Conservation (phyloP, 1,140 invertebrate species). For the Gryllus bimaculatus region DNA sequence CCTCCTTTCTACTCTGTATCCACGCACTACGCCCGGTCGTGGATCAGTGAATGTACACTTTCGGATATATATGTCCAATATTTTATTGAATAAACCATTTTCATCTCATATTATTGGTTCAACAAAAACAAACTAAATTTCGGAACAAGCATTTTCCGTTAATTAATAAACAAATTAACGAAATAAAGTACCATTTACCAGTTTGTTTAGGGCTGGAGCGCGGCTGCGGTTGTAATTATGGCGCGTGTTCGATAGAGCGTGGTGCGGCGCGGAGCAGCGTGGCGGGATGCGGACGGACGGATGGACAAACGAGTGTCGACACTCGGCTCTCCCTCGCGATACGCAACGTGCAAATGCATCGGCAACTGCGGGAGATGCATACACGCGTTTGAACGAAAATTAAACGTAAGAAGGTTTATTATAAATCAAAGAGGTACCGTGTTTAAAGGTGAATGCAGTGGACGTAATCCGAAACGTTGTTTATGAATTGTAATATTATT, state of each 20-base stretch:
- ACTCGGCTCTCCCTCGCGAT: too few species aligned
- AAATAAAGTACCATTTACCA: constrained; percentile 5
- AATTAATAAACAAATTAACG: background rate
- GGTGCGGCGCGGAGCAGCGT: background rate
- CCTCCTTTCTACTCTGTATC: background rate
- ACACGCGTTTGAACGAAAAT: too few species aligned
- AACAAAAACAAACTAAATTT: background rate
- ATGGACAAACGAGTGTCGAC: too few species aligned
- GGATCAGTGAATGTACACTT: background rate
- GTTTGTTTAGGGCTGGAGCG: background rate
- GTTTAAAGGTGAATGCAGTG: too few species aligned
- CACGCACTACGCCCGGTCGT: background rate
- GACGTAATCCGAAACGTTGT: too few species aligned
- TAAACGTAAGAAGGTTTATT: too few species aligned
- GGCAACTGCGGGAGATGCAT: too few species aligned
- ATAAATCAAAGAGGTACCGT: too few species aligned
- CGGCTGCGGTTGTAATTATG: background rate
- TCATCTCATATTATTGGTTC: background rate
- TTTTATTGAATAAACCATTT: background rate
- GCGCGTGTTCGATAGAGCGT: background rate
- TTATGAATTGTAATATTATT: too few species aligned
- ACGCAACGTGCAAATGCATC: too few species aligned
- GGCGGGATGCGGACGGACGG: too few species aligned
- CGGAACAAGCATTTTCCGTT: constrained; percentile 1
- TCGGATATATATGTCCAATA: background rate